Evolutionary conservation across 2,797 vertebrate genomes (phyloP).

Genomic region (Gymnoscopelus braueri): DNA sequence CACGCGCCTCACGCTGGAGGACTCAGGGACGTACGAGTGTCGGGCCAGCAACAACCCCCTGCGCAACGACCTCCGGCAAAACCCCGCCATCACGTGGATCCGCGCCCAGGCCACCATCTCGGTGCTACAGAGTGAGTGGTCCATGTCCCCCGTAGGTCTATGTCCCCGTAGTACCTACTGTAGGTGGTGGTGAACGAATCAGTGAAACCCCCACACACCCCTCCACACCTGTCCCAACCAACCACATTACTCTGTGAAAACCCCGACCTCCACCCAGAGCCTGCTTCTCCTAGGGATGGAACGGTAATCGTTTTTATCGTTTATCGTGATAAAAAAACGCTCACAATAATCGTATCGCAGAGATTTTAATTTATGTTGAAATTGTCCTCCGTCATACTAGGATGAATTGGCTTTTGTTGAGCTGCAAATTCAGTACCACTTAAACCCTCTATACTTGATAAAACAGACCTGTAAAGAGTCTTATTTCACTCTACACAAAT

Average conservation of each 20-base stretch:
- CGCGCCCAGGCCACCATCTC: conserved; percentile 99
- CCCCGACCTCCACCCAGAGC: conserved; percentile 12
- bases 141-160: conserved; percentile 75
- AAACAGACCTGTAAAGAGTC: too few species aligned
- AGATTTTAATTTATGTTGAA: too few species aligned
- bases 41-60: conserved; percentile 98
- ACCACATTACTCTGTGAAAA: conserved; percentile 29
- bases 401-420: too few species aligned
- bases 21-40: conserved; percentile 99
- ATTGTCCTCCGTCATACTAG: too few species aligned
- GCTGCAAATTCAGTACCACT: too few species aligned
- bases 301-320: too few species aligned
- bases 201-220: conserved; percentile 9
- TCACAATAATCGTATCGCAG: too few species aligned
- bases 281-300: background rate
- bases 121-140: conserved; percentile 99
- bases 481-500: too few species aligned
- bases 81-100: conserved; percentile 98
- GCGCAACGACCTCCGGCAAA: conserved; percentile 97
- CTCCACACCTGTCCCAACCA: conserved; percentile 32
- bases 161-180: conserved; percentile 78
- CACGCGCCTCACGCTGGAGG: conserved; percentile 94
- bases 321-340: too few species aligned
- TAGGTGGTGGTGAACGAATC: conserved; percentile 78
- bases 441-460: too few species aligned